phyloP scores from a whole-genome alignment of 92 coral and sea anemone genomes.

The Phenganax subtilis region DNA sequence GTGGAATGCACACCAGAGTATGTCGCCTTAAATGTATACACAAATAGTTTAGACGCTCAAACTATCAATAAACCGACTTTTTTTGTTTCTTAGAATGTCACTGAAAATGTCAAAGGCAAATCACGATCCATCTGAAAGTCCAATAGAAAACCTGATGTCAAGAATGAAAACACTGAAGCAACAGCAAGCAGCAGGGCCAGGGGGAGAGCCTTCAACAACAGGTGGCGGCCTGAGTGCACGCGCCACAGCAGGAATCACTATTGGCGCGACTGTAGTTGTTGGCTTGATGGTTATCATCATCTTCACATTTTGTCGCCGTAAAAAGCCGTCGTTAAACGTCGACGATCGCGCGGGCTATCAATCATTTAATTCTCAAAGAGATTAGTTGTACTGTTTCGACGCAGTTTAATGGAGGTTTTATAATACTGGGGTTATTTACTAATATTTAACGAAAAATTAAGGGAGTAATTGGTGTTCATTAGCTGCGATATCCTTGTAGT shows the following conservation, averaged over 20 bases:
- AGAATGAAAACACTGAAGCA: background rate
- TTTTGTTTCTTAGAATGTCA: background rate
- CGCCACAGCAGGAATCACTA: slow-evolving; percentile 65
- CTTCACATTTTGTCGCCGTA: slow-evolving; percentile 36
- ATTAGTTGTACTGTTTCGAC: too few relatives aligned
- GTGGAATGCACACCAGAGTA: slow-evolving; percentile 14
- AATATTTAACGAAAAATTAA: too few relatives aligned
- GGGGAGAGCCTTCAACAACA: background rate
- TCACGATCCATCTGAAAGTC: background rate
- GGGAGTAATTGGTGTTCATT: too few relatives aligned
- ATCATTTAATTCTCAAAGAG: background rate
- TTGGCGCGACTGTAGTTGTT: slow-evolving; percentile 50
- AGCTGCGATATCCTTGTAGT: too few relatives aligned
- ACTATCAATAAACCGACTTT: too few relatives aligned
- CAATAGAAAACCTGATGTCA: background rate
- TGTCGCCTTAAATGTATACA: background rate
- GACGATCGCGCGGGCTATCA: background rate
- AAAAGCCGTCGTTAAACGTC: background rate
- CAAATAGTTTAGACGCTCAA: too few relatives aligned
- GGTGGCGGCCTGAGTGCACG: slow-evolving; percentile 38
- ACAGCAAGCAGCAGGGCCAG: background rate
- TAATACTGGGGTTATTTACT: too few relatives aligned
- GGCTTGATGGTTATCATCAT: slow-evolving; percentile 54
- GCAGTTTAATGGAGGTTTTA: too few relatives aligned
- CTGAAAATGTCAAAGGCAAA: background rate